Base-by-base conservation (phyloP, 1,140 invertebrate species). In the Idris sp. region DNA sequence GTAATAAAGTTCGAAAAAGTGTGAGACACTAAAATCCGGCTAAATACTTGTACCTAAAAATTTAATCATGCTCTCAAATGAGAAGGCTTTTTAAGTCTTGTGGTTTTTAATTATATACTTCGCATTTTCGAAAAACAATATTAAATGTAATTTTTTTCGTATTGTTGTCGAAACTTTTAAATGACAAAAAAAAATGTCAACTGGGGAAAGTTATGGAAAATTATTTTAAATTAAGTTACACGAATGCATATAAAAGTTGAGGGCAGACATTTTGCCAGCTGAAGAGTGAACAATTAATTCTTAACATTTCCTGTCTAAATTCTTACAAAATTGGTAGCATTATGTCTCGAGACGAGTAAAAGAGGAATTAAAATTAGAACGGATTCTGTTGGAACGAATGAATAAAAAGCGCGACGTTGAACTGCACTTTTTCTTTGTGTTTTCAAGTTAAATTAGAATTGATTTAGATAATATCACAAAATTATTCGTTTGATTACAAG, bases 391-490 rank as follows among this genome's bases (percentile, higher is more conserved):
- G 51, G 53, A 68, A 43, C 14, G 36, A n/a, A 51, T 33, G 33
- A 49, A 33, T 35, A 58, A 49, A 36, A 51, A 51, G 49, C 48
- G 31, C 31, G 41, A 54, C 49, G 38, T 65, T 10, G 62, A 41
- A 65, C 46, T 65, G 54, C 48, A 43, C 36, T 28, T 58, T 49
- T 18, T 41, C 30, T 19, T 8, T 18, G 31, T 8, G 41, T n/a
- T 43, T 49, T 48, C 25, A 51, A 49, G 49, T 58, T 41, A 31
- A 51, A 68, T 43, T 58, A 44, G 22, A 59, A 49, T 68, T 58
- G 64, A 58, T 58, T 58, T 49, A 25, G 51, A 68, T 58, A 58
- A 68, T 22, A 33, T n/a, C n/a, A n/a, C n/a, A n/a, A n/a, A n/a
- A n/a, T n/a, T n/a, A n/a, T n/a, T n/a, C n/a, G n/a, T n/a, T n/a